phyloP scores from a whole-genome alignment of 2,888 invertebrate genomes.

The Chymomyza amoena region DNA sequence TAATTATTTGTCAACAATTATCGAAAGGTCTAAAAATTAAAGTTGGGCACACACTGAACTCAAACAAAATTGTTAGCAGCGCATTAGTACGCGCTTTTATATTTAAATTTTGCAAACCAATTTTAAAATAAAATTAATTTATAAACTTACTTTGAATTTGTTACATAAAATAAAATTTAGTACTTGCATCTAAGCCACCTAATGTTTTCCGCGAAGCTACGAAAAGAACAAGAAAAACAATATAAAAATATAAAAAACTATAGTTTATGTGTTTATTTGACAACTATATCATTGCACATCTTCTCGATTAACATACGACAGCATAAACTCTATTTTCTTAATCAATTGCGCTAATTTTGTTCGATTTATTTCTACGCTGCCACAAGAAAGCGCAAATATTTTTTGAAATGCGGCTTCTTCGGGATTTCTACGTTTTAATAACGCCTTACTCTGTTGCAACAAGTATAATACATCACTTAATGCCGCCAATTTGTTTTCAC shows the following conservation, averaged over 20 bases:
- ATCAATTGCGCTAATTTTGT: slow-evolving; percentile 81
- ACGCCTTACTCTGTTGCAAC: slow-evolving; percentile 80
- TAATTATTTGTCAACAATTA: no score
- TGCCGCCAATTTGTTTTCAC: slow-evolving; percentile 83
- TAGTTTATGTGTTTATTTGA: slow-evolving; percentile 16
- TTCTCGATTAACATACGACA: slow-evolving; percentile 80
- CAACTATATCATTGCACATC: slow-evolving; percentile 32
- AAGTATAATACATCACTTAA: slow-evolving; percentile 84
- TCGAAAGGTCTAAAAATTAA: no score
- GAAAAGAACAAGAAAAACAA: no score
- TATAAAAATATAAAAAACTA: background rate
- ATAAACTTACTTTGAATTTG: no score
- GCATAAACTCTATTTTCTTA: slow-evolving; percentile 86
- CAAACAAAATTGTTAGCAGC: no score
- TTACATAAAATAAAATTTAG: no score
- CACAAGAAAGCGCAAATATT: slow-evolving; percentile 81
- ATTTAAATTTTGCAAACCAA: no score
- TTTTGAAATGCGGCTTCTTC: slow-evolving; percentile 78
- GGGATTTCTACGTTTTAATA: slow-evolving; percentile 41
- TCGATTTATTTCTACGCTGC: slow-evolving; percentile 80
- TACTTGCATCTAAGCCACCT: no score
- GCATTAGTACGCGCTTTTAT: no score
- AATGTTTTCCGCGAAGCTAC: no score
- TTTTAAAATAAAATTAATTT: no score
- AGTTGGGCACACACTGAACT: no score